A percentile compares a stretch with the other conserved stretches of the same genome.
These are phyloP conservation scores for Pemphigus obesinymphae DNA, from an alignment of 1,140 invertebrate genomes.

Conservation along the genomic window DNA sequence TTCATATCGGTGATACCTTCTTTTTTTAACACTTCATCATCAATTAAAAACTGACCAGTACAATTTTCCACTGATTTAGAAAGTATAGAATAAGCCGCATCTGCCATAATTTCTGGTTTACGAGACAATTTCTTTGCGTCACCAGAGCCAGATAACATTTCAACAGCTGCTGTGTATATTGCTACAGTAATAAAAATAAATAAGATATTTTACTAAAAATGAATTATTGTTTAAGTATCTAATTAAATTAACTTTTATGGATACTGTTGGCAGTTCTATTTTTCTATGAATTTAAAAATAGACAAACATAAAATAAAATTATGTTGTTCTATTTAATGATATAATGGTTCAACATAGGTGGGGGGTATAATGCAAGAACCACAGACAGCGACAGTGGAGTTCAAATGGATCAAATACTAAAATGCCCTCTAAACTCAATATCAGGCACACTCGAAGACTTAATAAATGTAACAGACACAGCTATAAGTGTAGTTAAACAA, in stretches of 20 bases:
- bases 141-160: constrained; percentile 80
- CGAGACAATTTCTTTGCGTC: constrained; percentile 55
- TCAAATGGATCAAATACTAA: too few relatives aligned
- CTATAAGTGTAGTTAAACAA: too few relatives aligned
- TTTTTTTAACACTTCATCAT: constrained; percentile 80
- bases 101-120: constrained; percentile 89
- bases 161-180: constrained; percentile 92
- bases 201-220: background rate
- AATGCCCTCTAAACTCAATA: too few relatives aligned
- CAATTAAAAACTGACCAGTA: constrained; percentile 91
- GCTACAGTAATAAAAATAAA: constrained; percentile 54
- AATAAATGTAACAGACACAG: too few relatives aligned
- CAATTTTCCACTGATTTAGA: constrained; percentile 68
- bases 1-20: constrained; percentile 80
- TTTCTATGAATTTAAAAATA: background rate
- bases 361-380: too few relatives aligned
- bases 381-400: too few relatives aligned
- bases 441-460: too few relatives aligned
- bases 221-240: too few relatives aligned
- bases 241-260: too few relatives aligned
- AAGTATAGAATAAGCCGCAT: constrained; percentile 90
- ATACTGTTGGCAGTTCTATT: too few relatives aligned
- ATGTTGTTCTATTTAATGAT: too few relatives aligned
- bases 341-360: too few relatives aligned
- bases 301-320: background rate